These are phyloP conservation scores for Cataglyphis albicans DNA, from an alignment of 2,888 invertebrate genomes.

Conservation along the genomic window DNA sequence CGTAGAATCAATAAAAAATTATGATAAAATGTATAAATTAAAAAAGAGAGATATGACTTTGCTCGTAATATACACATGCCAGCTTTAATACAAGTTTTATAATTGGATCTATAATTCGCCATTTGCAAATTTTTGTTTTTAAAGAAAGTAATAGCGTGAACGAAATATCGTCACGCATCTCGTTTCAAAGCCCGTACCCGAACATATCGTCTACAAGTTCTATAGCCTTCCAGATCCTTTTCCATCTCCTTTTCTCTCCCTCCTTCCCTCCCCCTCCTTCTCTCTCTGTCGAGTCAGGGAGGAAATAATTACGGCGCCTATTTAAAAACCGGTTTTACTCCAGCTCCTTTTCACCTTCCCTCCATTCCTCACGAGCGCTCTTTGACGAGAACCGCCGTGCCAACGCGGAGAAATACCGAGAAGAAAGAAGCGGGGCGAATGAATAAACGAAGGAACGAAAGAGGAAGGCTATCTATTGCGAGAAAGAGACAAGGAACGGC, in stretches of 20 bases:
- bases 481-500: constrained; percentile 22
- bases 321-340: constrained; percentile 77
- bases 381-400: constrained; percentile 72
- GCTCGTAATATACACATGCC: neutral
- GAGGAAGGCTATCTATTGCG: constrained; percentile 16
- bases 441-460: constrained; percentile 45
- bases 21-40: neutral
- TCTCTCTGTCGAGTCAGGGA: constrained; percentile 59
- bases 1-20: neutral
- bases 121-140: constrained; percentile 8
- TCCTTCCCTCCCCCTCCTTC: constrained; percentile 26
- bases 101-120: neutral
- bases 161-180: constrained; percentile 34
- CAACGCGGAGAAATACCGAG: constrained; percentile 31
- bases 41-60: constrained; percentile 2
- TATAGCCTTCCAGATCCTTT: constrained; percentile 55
- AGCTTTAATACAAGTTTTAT: neutral
- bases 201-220: constrained; percentile 53
- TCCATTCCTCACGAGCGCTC: constrained; percentile 63
- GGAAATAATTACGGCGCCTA: constrained; percentile 79
- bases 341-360: constrained; percentile 58
- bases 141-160: constrained; percentile 22
- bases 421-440: constrained; percentile 26
- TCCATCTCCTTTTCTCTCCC: constrained; percentile 50
- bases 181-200: constrained; percentile 21